Base-by-base conservation (phyloP, 2,113 vertebrate species). In the Morone saxatilis region DNA sequence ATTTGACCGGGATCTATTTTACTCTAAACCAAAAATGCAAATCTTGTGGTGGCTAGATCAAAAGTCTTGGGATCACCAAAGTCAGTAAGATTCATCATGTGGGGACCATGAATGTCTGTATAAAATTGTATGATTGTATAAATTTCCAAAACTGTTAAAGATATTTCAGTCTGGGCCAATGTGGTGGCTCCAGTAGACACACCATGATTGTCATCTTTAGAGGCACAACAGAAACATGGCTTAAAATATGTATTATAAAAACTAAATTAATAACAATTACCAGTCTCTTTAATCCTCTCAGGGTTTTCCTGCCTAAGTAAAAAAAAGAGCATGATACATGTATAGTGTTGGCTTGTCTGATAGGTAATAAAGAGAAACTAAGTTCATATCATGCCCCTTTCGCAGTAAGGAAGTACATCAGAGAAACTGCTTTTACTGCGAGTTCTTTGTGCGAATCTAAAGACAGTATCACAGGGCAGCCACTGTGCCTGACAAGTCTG, bases 401-500 rank as follows among this genome's bases (percentile, higher is more conserved):
- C 53, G 56, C 87, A 83, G 84, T 78, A 31, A 88, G 88, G 86
- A 90, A 92, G 88, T 84, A 87, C 74, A 85, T 92, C 87, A 86
- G 87, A 87, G 78, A 84, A 88, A 83, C 11, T 89, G 85, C 83
- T 91, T 89, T 81, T 79, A 66, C 76, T 85, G 87, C 63, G 78
- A 86, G 71, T 89, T 91, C 81, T 89, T 88, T 88, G 65, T 92
- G 85, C 11, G 20, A 75, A 85, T 87, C 77, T 89, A 80, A 90
- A 90, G 90, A 88, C 81, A 76, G 80, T 78, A 91, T 93, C 83
- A 88, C 73, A 87, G 84, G 80, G 76, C 77, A 89, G 83, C 81
- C 63, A 75, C 69, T 65, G 83, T 83, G 84, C 85, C 92, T 92
- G 92, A 91, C 89, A 86, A 92, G 88, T 72, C 80, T 84, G 73